Percentiles rank a stretch among this genome's conserved stretches.
phyloP scores from a whole-genome alignment of 2,888 invertebrate species.

The Lucinisca nassula region DNA sequence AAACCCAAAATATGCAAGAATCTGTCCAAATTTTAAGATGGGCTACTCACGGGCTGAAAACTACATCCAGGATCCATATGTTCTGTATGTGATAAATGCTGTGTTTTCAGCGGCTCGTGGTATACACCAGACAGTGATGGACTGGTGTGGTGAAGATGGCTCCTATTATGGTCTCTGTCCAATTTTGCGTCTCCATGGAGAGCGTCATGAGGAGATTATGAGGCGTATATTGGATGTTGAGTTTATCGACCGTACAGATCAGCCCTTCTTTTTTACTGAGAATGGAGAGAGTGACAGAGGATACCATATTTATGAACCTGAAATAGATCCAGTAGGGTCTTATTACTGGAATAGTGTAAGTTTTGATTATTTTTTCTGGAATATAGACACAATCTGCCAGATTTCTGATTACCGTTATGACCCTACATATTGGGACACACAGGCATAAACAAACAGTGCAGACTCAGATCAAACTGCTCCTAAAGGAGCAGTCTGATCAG shows the following conservation, averaged over 20 bases:
- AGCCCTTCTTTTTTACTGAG: constrained; percentile 81
- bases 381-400: too few species aligned
- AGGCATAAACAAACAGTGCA: too few species aligned
- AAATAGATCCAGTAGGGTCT: constrained; percentile 36
- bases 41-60: constrained; percentile 77
- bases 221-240: constrained; percentile 73
- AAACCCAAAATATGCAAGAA: constrained; percentile 28
- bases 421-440: too few species aligned
- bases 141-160: constrained; percentile 68
- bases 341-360: constrained; percentile 79
- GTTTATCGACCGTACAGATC: constrained; percentile 82
- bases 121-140: constrained; percentile 76
- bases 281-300: constrained; percentile 85
- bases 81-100: constrained; percentile 86
- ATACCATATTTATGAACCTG: constrained; percentile 83
- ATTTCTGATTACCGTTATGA: too few species aligned
- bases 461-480: too few species aligned
- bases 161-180: constrained; percentile 75
- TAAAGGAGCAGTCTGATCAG: too few species aligned
- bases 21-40: constrained; percentile 59
- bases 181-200: constrained; percentile 77
- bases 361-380: background rate
- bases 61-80: constrained; percentile 85
- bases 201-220: constrained; percentile 78
- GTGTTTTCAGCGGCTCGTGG: constrained; percentile 85